Evolutionary conservation across 2,797 vertebrate genomes (phyloP).

Genomic region (Lepus townsendii): DNA sequence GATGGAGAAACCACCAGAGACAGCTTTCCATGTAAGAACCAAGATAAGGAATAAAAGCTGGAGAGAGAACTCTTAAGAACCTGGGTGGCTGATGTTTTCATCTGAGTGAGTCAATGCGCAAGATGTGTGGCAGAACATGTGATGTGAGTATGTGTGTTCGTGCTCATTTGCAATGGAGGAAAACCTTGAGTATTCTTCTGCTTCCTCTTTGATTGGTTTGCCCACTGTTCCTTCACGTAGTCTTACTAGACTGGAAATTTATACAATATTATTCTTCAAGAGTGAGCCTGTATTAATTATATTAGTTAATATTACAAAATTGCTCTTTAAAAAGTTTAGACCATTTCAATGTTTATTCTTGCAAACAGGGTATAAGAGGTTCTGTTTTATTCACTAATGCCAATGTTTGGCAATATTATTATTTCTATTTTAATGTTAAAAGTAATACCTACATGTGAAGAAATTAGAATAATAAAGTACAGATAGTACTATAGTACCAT

Average conservation of each 20-base stretch:
- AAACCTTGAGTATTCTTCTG: not conserved
- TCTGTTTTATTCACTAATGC: not conserved
- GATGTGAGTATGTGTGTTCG: not conserved
- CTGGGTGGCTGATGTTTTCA: not conserved
- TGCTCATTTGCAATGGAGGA: not conserved
- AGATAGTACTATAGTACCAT: not conserved
- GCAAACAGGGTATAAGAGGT: not conserved
- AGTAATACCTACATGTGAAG: not conserved
- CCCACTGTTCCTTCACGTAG: not conserved
- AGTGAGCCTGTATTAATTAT: not conserved
- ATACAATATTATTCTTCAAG: conserved; percentile 26
- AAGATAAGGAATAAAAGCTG: not conserved
- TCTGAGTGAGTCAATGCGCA: not conserved
- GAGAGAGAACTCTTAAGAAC: not conserved
- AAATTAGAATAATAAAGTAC: not conserved
- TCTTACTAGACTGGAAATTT: not conserved
- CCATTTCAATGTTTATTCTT: conserved; percentile 45
- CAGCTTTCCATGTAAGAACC: conserved; percentile 32
- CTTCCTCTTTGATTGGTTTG: not conserved
- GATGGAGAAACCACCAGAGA: conserved; percentile 55
- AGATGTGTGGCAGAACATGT: not conserved
- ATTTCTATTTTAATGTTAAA: conserved; percentile 40
- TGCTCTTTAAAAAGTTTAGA: conserved; percentile 10
- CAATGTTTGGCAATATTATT: not conserved
- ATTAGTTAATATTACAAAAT: conserved; percentile 4